Base-by-base conservation (phyloP, 2,888 invertebrate species). In the Galeruca laticollis region DNA sequence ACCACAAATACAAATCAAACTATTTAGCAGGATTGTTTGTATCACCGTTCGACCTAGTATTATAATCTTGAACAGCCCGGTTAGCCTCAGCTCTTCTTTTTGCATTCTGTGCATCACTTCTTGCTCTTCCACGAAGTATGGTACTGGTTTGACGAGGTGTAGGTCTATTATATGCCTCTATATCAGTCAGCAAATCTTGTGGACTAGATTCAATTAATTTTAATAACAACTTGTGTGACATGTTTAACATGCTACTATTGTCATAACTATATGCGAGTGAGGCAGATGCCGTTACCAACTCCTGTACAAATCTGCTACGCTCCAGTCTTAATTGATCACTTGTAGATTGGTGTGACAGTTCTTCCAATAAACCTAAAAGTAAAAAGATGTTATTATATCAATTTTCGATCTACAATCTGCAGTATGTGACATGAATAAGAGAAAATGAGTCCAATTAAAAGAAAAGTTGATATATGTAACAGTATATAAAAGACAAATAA, bases 261-360 rank as follows among this genome's bases (percentile, higher is more conserved):
- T 54, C 65, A 43, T 73, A 63, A 43, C 72, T 70, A n/a, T 69
- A 57, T 18, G 59, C 71, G 35, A 76, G 75, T 61, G 75, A 71
- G 10, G 77, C 75, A 15, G 91, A 89, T 47, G 91, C 90, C 77
- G 92, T 85, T 76, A 92, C 84, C 77, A 93, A 84, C 84, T 92
- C 90, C 85, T 92, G 91, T 73, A 92, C 90, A 86, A 92, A 93
- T 80, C 90, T 87, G 82, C 89, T 89, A 72, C 89, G 88, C 84
- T 92, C 91, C 72, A 89, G 89, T 72, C 89, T 87, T 78, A 88
- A 87, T 77, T 88, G 85, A 77, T 90, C 90, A 68, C 86, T 82
- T 64, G 86, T 86, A 74, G 88, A 86, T 80, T 88, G 87, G 88
- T 82, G 88, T 85, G 83, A 90, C 86, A 84, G 88, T 87, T 82